A percentile compares a stretch with the other conserved stretches of the same genome.
These are phyloP conservation scores for Cathartes aura DNA, from an alignment of 2,113 vertebrate species.

Conservation along the genomic window DNA sequence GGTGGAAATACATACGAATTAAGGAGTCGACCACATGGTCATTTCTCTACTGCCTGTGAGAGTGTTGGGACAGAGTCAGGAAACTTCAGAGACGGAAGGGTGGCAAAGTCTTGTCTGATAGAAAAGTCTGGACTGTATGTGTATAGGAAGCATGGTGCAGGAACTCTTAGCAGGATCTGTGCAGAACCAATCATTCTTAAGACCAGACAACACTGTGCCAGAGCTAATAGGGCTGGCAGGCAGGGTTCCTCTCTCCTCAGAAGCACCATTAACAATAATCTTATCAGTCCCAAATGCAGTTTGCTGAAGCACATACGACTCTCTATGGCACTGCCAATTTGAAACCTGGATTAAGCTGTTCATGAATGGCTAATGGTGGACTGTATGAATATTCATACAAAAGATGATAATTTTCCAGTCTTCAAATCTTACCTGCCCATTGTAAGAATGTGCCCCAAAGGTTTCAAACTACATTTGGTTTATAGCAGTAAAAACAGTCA, in stretches of 20 bases:
- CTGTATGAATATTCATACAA: neutral
- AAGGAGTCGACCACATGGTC: neutral
- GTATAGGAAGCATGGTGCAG: neutral
- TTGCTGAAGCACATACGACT: neutral
- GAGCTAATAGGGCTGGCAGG: neutral
- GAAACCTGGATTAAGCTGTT: neutral
- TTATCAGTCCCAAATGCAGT: neutral
- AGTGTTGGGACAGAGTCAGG: neutral
- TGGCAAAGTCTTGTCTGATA: neutral
- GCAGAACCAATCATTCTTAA: neutral
- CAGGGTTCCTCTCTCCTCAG: neutral
- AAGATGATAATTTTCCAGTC: neutral
- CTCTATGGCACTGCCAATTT: neutral
- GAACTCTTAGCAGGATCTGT: neutral
- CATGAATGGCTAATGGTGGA: neutral
- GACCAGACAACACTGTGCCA: neutral
- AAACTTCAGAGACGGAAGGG: neutral
- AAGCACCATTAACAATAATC: neutral
- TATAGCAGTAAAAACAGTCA: neutral
- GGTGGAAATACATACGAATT: neutral
- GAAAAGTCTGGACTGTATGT: neutral
- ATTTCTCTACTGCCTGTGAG: neutral
- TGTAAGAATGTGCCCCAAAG: neutral
- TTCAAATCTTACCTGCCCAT: neutral
- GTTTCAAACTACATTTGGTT: neutral